Evolutionary conservation across 2,113 vertebrate species (phyloP).

Genomic region (Sebastes schlegelii): DNA sequence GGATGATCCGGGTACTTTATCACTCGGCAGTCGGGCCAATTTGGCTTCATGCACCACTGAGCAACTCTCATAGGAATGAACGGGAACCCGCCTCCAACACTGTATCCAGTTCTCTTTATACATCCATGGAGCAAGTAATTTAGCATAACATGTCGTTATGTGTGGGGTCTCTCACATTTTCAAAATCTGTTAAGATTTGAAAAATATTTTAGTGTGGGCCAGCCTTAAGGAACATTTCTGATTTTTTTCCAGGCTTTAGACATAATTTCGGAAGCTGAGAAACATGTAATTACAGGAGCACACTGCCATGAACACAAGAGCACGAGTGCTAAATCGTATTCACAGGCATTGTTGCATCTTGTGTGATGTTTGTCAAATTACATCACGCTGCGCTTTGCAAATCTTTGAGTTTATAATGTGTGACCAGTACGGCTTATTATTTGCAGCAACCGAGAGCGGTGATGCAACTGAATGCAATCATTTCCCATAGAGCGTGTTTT

Average conservation of each 20-base stretch:
- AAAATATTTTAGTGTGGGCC: too few species aligned
- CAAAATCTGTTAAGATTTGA: too few species aligned
- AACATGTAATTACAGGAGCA: constrained; percentile 41
- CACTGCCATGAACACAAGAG: constrained; percentile 8
- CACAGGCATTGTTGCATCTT: constrained; percentile 38
- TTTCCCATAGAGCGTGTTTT: constrained; percentile 44
- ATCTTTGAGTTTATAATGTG: constrained; percentile 47
- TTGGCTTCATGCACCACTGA: too few species aligned
- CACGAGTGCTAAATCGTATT: constrained; percentile 53
- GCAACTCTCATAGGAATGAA: too few species aligned
- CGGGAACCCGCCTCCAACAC: too few species aligned
- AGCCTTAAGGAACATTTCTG: constrained; percentile 10
- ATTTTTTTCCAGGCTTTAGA: constrained; percentile 25
- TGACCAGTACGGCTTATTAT: constrained; percentile 54
- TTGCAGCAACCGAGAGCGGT: constrained; percentile 40
- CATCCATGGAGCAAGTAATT: too few species aligned
- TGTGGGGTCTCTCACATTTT: too few species aligned
- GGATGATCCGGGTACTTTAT: too few species aligned
- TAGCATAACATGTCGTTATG: too few species aligned
- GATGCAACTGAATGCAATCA: constrained; percentile 71
- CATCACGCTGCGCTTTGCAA: constrained; percentile 32
- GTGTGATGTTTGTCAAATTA: constrained; percentile 55
- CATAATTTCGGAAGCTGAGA: constrained; percentile 19
- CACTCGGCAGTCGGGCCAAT: too few species aligned
- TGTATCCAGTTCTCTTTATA: too few species aligned